A percentile compares a stretch with the other conserved stretches of the same genome.
Conservation (phyloP, 2,888 invertebrate species). For the Epistrophe grossulariae region DNA sequence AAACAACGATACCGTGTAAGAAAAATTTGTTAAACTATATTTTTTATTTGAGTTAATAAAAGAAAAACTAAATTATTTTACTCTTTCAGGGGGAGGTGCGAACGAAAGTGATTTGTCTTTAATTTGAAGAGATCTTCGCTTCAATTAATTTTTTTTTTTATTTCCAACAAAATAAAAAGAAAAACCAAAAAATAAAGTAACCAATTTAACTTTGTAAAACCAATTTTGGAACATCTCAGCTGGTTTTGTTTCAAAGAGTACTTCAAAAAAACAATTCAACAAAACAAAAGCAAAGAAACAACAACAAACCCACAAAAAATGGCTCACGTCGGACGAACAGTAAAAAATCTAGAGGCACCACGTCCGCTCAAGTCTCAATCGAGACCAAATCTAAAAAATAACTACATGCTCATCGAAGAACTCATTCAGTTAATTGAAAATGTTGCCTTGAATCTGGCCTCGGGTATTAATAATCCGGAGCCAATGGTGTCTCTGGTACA, state of each 20-base stretch:
- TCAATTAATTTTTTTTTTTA: slow-evolving; percentile 72
- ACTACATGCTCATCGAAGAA: slow-evolving; percentile 88
- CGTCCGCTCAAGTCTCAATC: slow-evolving; percentile 88
- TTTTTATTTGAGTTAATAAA: slow-evolving; percentile 16
- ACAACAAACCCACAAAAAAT: slow-evolving; percentile 77
- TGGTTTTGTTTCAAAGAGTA: slow-evolving; percentile 61
- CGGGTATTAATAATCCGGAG: slow-evolving; percentile 89
- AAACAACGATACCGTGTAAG: slow-evolving; percentile 62
- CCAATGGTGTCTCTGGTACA: slow-evolving; percentile 91
- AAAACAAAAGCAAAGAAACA: slow-evolving; percentile 53
- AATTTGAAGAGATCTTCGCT: slow-evolving; percentile 79
- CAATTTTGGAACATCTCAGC: slow-evolving; percentile 45
- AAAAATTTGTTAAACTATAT: background rate
- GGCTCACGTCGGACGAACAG: slow-evolving; percentile 88
- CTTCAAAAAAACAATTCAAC: slow-evolving; percentile 56
- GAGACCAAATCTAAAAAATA: slow-evolving; percentile 83
- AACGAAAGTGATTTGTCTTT: slow-evolving; percentile 81
- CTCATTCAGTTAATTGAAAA: slow-evolving; percentile 92
- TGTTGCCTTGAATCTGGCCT: slow-evolving; percentile 90
- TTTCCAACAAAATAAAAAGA: slow-evolving; percentile 62
- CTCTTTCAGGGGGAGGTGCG: slow-evolving; percentile 84
- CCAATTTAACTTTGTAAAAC: slow-evolving; percentile 46
- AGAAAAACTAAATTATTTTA: slow-evolving; percentile 39
- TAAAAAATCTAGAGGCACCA: slow-evolving; percentile 90
- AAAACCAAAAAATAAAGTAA: slow-evolving; percentile 72